Conservation (phyloP, 2,113 vertebrate species). For the Phrynosoma platyrhinos region DNA sequence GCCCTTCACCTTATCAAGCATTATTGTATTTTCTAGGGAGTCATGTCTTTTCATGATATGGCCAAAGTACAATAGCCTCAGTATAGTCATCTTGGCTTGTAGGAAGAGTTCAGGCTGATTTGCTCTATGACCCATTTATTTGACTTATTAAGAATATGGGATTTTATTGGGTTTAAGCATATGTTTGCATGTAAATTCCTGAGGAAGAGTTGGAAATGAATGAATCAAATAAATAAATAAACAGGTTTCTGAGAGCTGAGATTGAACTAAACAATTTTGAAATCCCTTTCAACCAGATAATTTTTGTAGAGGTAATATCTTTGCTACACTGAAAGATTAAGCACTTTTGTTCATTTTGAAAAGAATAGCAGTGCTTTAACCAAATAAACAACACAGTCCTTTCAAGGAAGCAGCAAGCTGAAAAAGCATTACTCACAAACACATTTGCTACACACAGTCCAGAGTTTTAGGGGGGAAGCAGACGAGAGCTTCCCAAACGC, state of each 20-base stretch:
- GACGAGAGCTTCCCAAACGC: too few relatives aligned
- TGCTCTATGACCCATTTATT: too few relatives aligned
- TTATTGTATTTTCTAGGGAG: too few relatives aligned
- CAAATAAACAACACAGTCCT: background rate
- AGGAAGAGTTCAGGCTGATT: too few relatives aligned
- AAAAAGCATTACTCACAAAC: background rate
- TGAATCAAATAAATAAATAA: background rate
- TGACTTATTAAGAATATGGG: too few relatives aligned
- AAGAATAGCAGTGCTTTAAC: background rate
- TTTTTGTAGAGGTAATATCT: constrained; percentile 25
- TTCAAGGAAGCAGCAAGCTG: background rate
- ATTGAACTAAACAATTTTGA: background rate
- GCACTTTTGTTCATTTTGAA: constrained; percentile 1
- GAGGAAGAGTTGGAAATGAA: background rate
- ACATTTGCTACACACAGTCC: background rate
- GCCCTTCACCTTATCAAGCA: too few relatives aligned
- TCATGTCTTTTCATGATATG: too few relatives aligned
- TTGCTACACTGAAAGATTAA: constrained; percentile 2
- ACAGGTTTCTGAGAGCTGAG: background rate
- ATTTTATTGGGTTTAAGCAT: too few relatives aligned
- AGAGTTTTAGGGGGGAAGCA: too few relatives aligned
- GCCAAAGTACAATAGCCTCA: too few relatives aligned
- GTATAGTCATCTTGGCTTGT: too few relatives aligned
- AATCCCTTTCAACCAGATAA: background rate
- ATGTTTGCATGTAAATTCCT: too few relatives aligned